Evolutionary conservation across 2,888 invertebrate species (phyloP).

Genomic region (Villa cingulata): DNA sequence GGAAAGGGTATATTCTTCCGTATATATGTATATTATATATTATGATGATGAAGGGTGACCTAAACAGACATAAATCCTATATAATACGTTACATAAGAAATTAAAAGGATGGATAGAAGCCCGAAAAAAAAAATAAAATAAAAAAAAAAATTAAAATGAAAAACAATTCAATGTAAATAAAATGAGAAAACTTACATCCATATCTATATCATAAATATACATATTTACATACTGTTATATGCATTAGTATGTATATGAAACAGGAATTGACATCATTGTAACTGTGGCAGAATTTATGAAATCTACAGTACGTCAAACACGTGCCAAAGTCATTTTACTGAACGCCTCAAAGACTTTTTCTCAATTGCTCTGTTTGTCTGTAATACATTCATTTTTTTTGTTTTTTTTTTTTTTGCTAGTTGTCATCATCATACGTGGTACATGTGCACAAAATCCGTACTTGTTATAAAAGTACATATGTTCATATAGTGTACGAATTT

Average conservation of each 20-base stretch:
- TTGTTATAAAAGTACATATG: not conserved
- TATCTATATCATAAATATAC: too few species aligned
- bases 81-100: not conserved
- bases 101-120: too few species aligned
- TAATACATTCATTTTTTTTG: too few species aligned
- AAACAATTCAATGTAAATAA: not conserved
- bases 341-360: conserved; percentile 6
- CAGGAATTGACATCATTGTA: conserved; percentile 4
- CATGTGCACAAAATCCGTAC: too few species aligned
- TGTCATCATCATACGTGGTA: too few species aligned
- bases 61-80: not conserved
- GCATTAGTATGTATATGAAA: not conserved
- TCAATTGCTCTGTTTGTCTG: too few species aligned
- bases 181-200: too few species aligned
- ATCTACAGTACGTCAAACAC: conserved; percentile 9
- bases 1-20: not conserved
- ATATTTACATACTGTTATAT: too few species aligned
- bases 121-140: not conserved
- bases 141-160: not conserved
- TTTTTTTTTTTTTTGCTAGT: too few species aligned
- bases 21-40: too few species aligned
- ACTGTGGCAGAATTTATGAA: conserved; percentile 14
- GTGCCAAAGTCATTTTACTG: conserved; percentile 5
- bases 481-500: too few species aligned
- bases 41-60: not conserved